Conservation (phyloP, 1,140 invertebrate species). For the Bombus affinis region DNA sequence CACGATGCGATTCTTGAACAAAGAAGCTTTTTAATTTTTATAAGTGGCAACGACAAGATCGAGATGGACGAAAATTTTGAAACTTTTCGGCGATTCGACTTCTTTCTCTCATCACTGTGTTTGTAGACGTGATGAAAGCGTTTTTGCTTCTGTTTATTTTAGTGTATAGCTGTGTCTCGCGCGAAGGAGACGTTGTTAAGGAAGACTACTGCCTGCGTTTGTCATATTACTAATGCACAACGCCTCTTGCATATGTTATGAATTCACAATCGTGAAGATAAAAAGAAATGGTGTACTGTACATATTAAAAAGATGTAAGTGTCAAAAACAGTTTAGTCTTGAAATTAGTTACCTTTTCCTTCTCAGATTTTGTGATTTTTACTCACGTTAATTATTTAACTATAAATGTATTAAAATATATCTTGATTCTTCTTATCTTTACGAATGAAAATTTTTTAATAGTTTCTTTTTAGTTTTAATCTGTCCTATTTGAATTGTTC, state of each 20-base stretch:
- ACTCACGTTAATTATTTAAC: no score
- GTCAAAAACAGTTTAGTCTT: background rate
- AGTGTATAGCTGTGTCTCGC: no score
- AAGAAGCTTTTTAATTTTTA: constrained; percentile 41
- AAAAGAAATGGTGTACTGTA: background rate
- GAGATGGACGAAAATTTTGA: constrained; percentile 28
- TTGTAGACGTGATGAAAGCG: constrained; percentile 21
- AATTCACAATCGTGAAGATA: background rate
- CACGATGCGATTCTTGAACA: background rate
- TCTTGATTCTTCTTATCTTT: no score
- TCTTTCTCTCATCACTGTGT: background rate
- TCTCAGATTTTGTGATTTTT: background rate
- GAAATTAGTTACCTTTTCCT: background rate
- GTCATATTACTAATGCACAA: background rate
- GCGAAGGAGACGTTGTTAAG: background rate
- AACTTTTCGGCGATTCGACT: constrained; percentile 19
- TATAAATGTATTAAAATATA: no score
- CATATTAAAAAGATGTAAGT: background rate
- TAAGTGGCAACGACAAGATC: constrained; percentile 17
- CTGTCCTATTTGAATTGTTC: background rate
- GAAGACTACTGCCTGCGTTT: background rate
- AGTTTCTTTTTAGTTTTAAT: background rate
- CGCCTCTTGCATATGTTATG: background rate
- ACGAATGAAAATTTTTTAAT: no score
- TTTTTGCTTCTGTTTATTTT: background rate